These are phyloP conservation scores for Gymnocheta viridis DNA, from an alignment of 2,888 invertebrate genomes.

Conservation along the genomic window DNA sequence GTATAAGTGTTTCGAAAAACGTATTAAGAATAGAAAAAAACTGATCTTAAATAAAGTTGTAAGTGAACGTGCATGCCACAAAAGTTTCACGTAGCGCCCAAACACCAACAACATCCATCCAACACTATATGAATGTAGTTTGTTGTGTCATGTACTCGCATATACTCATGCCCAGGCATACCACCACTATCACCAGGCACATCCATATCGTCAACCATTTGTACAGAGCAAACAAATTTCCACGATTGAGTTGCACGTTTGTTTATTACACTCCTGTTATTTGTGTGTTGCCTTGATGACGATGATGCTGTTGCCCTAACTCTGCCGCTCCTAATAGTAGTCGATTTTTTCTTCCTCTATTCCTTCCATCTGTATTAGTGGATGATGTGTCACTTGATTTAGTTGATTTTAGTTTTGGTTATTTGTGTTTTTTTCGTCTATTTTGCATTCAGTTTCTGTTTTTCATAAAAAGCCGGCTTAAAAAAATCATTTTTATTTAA, in stretches of 20 bases:
- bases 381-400: slow-evolving; percentile 63
- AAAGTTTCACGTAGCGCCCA: slow-evolving; percentile 4
- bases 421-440: background rate
- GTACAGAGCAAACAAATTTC: slow-evolving; percentile 60
- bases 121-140: slow-evolving; percentile 34
- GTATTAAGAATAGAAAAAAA: background rate
- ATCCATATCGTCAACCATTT: slow-evolving; percentile 42
- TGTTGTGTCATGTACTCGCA: background rate
- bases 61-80: background rate
- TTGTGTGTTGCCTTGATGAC: slow-evolving; percentile 45
- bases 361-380: slow-evolving; percentile 25
- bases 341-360: background rate
- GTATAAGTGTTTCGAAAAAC: too few species aligned
- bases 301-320: slow-evolving; percentile 26
- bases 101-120: slow-evolving; percentile 26
- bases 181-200: slow-evolving; percentile 18
- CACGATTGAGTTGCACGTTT: slow-evolving; percentile 68
- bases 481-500: slow-evolving; percentile 34
- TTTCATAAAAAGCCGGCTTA: slow-evolving; percentile 27
- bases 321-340: slow-evolving; percentile 50
- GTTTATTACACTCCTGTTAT: slow-evolving; percentile 64
- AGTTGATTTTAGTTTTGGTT: slow-evolving; percentile 53
- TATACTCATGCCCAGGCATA: background rate
- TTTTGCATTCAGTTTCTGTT: slow-evolving; percentile 4
- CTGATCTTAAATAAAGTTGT: background rate